Evolutionary conservation across 2,113 vertebrate species (phyloP).

Genomic region (Lasiurus borealis): DNA sequence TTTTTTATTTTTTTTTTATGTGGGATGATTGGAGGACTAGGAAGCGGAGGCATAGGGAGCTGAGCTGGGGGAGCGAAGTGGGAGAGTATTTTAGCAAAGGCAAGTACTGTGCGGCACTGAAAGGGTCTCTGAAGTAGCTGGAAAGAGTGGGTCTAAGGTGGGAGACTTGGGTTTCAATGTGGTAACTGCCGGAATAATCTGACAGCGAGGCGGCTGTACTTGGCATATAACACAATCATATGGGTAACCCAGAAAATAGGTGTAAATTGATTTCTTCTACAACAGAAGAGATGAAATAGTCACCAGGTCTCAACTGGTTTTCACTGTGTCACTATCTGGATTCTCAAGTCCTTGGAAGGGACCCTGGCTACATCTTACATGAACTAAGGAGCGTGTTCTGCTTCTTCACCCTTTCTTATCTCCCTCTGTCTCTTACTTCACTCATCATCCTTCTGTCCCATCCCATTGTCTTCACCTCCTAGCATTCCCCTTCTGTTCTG

Average conservation of each 20-base stretch:
- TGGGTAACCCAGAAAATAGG: neutral
- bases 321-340: neutral
- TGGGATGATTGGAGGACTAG: conserved; percentile 37
- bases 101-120: neutral
- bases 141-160: neutral
- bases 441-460: neutral
- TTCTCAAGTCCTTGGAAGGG: neutral
- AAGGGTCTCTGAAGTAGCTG: neutral
- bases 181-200: neutral
- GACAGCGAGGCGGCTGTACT: neutral
- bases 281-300: neutral
- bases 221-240: neutral
- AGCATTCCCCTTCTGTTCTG: neutral
- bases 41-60: neutral
- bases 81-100: neutral
- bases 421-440: neutral
- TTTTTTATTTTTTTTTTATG: neutral
- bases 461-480: neutral
- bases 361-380: neutral
- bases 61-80: accelerated
- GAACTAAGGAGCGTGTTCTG: too few relatives aligned
- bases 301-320: neutral
- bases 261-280: neutral
- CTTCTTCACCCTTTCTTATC: accelerated
- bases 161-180: neutral